Conservation (phyloP, 2,888 invertebrate genomes). For the Neoitamus cyanurus region DNA sequence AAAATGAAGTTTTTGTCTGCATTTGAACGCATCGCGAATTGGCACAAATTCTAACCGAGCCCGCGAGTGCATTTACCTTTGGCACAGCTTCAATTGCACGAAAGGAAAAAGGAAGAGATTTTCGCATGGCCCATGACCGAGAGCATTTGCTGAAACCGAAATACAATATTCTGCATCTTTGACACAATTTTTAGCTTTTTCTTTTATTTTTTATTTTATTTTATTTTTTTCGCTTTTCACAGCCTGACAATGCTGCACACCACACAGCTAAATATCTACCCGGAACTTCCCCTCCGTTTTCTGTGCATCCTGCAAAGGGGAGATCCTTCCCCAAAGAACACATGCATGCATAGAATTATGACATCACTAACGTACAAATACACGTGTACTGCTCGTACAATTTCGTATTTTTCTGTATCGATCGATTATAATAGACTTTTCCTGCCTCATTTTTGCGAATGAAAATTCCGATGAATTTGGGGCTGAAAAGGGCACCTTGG, state of each 20-base stretch:
- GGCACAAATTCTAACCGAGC: not conserved
- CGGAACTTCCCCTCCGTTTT: not conserved
- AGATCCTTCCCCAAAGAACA: not conserved
- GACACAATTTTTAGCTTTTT: constrained; percentile 33
- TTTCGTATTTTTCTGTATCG: constrained; percentile 53
- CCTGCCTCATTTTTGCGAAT: not conserved
- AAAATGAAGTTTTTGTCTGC: not conserved
- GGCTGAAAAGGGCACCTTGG: not conserved
- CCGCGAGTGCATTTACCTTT: not conserved
- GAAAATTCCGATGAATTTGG: not conserved
- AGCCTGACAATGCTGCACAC: not conserved
- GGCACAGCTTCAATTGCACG: not conserved
- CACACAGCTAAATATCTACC: not conserved
- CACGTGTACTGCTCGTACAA: constrained; percentile 52
- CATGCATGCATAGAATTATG: constrained; percentile 49
- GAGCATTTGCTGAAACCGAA: not conserved
- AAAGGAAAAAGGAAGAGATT: not conserved
- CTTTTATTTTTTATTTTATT: too few relatives aligned
- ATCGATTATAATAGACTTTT: constrained; percentile 49
- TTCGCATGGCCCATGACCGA: constrained; percentile 31
- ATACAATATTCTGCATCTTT: constrained; percentile 19
- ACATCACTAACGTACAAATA: constrained; percentile 52
- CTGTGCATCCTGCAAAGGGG: constrained; percentile 11
- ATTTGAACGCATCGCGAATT: not conserved
- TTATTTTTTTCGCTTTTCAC: not conserved